Base-by-base conservation (phyloP, 2,797 vertebrate genomes). In the Chiropotes sagulatus region DNA sequence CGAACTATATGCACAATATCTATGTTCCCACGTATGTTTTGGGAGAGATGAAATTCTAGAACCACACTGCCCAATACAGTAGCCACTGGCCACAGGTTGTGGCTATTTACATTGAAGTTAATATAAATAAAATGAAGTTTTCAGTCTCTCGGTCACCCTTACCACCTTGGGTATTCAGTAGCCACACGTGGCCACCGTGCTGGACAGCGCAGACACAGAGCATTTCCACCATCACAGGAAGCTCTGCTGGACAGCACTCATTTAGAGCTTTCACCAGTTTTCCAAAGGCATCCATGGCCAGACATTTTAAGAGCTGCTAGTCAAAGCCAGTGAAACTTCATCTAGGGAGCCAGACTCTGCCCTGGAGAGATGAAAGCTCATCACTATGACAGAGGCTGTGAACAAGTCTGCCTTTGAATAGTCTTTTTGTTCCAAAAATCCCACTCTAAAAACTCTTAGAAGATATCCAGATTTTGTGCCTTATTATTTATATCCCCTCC, bases 101-200 rank as follows among this genome's bases (percentile, higher is more conserved):
- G 11, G 30, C 11, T 52, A 76, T 30, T 96, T 39, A 46, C 44
- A 46, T 94, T 57, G 92, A 79, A n/a, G 61, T 17, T 57, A 73
- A 26, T n/a, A 76, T 39, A 52, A 76, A 76, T 86, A 48, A 58
- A 76, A 52, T 54, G 30, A 50, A 58, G 30, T 36, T 48, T 80
- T 52, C 41, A 48, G 30, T 70, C 41, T 57, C 78, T 50, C 4
- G 2, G 41, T 76, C 14, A 5, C 36, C n/a, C 61, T 46, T 57
- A 39, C 57, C n/a, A 17, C 50, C 39, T 1, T 19, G 50, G 24
- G 12, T 4, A 12, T 36, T 50, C 7, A 8, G 19, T 17, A 76
- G 57, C 67, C 58, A 44, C 0, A 0, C 46, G 28, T 22, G 57
- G 70, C 44, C 33, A 1, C 67, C 48, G 0, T 4, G 1, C 13